phyloP scores from a whole-genome alignment of 1,140 invertebrate species.

The Ceratina japonica region DNA sequence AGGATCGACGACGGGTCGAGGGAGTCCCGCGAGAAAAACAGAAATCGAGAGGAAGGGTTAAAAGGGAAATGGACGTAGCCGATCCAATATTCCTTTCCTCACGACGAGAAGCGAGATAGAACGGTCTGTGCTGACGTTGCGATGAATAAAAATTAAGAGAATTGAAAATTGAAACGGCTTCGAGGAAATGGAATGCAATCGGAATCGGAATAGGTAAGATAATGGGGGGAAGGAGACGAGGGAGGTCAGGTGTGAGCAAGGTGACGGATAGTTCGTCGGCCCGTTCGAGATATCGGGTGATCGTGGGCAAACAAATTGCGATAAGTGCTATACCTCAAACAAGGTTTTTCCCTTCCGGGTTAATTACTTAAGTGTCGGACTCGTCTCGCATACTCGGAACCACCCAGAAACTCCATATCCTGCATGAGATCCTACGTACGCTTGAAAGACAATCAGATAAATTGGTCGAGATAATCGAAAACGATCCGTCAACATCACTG shows the following conservation, averaged over 20 bases:
- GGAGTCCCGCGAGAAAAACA: background rate
- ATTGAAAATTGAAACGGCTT: background rate
- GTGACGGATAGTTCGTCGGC: background rate
- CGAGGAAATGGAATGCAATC: background rate
- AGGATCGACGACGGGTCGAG: too few species aligned
- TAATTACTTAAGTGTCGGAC: conserved; percentile 57
- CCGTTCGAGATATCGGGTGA: conserved; percentile 7
- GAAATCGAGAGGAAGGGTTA: background rate
- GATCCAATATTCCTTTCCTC: background rate
- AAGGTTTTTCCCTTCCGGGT: conserved; percentile 18
- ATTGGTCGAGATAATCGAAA: conserved; percentile 64
- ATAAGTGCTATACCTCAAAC: conserved; percentile 55
- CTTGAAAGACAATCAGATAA: conserved; percentile 56
- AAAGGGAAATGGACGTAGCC: background rate
- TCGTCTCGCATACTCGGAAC: background rate
- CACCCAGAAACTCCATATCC: background rate
- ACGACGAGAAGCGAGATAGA: background rate
- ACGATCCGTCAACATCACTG: conserved; percentile 67
- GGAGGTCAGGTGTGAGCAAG: background rate
- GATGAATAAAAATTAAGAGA: background rate
- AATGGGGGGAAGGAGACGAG: background rate
- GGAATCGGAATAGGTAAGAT: background rate
- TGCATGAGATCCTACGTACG: background rate
- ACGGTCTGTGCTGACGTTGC: background rate
- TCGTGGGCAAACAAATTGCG: conserved; percentile 21